Evolutionary conservation across 2,797 vertebrate species (phyloP).

Genomic region (Spinus pinus): DNA sequence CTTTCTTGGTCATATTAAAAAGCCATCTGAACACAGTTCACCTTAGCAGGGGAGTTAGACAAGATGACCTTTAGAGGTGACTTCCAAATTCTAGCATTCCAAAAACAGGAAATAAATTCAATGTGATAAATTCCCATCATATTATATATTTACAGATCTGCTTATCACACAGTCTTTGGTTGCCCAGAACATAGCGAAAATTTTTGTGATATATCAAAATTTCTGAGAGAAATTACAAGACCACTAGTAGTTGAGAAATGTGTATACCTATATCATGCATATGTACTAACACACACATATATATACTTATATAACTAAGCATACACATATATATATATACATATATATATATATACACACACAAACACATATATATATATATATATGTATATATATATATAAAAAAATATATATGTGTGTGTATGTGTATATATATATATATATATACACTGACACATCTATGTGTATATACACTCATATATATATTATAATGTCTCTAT

Average conservation of each 20-base stretch:
- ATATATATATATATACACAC: fast-evolving
- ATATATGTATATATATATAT: no score
- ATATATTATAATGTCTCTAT: background rate
- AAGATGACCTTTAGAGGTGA: background rate
- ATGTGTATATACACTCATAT: fast-evolving
- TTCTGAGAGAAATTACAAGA: background rate
- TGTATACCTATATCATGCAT: background rate
- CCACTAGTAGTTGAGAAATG: background rate
- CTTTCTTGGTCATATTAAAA: background rate
- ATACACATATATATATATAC: no score
- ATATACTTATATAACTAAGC: no score
- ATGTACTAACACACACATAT: no score
- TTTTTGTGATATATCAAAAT: background rate
- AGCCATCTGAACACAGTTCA: background rate
- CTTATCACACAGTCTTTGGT: background rate
- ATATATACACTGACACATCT: fast-evolving
- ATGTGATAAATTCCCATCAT: background rate
- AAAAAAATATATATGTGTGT: no score
- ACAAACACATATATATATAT: no score
- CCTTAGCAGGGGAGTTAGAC: background rate
- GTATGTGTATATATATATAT: fast-evolving
- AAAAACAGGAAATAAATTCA: background rate
- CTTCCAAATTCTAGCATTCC: background rate
- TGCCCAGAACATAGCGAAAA: background rate
- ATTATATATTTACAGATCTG: background rate